phyloP scores from a whole-genome alignment of 1,140 invertebrate species.

The Sarcophaga peregrina region DNA sequence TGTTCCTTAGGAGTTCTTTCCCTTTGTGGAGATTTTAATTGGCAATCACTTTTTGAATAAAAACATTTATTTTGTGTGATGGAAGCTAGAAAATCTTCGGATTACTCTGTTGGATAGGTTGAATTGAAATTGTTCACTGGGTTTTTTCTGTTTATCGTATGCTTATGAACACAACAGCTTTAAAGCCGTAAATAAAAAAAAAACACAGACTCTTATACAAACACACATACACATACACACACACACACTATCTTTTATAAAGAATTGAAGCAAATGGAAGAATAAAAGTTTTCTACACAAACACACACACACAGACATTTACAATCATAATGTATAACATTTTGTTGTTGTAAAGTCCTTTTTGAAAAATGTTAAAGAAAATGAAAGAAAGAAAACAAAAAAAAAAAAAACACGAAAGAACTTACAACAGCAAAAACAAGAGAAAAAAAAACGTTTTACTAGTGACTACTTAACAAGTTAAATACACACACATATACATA shows the following conservation, averaged over 20 bases:
- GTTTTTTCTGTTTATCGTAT: neutral
- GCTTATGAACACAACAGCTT: neutral
- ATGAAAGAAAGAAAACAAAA: neutral
- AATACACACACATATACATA: neutral
- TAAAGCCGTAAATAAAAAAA: neutral
- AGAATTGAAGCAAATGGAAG: neutral
- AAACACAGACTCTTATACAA: neutral
- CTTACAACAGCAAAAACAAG: neutral
- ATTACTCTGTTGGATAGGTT: no score
- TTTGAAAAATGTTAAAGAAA: neutral
- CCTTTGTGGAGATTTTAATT: no score
- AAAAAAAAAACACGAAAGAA: slow-evolving; percentile 1
- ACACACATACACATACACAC: neutral
- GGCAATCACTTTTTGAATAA: no score
- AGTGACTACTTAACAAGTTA: slow-evolving; percentile 41
- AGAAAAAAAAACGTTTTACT: slow-evolving; percentile 26
- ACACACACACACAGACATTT: no score
- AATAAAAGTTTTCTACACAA: no score
- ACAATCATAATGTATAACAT: no score
- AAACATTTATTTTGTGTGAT: no score
- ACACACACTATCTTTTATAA: neutral
- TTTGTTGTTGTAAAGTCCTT: neutral
- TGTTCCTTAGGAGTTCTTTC: no score
- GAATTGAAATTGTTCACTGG: neutral
- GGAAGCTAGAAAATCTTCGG: no score